Percentiles rank a stretch among this genome's conserved stretches.
Evolutionary conservation across 1,140 invertebrate species (phyloP).

Genomic region (Reticulitermes speratus): DNA sequence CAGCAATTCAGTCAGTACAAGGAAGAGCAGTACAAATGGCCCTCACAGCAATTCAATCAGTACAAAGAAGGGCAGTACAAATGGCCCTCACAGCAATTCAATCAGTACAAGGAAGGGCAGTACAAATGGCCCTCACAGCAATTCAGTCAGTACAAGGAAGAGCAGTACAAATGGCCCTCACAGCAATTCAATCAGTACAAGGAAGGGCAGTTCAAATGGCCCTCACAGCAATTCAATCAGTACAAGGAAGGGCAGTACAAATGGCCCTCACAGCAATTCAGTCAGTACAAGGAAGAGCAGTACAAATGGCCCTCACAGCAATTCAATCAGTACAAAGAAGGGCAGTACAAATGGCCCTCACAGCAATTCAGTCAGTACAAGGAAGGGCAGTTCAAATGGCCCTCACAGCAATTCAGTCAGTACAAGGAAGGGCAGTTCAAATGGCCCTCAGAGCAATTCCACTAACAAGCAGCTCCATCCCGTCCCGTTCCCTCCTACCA

Average conservation of each 20-base stretch:
- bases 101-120: no score
- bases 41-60: not conserved
- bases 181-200: not conserved
- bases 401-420: not conserved
- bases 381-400: no score
- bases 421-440: not conserved
- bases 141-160: not conserved
- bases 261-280: no score
- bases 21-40: not conserved
- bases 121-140: no score
- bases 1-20: no score
- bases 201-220: no score
- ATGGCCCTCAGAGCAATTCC: not conserved
- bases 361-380: not conserved
- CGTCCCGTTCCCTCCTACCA: not conserved
- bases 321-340: not conserved
- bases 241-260: no score
- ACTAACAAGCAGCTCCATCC: not conserved
- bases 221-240: not conserved
- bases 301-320: no score
- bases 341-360: no score
- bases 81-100: not conserved
- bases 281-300: no score
- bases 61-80: not conserved
- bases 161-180: no score